Evolutionary conservation across 2,113 vertebrate species (phyloP), one percentile per base, ranked within the genome.

Genomic region (Calidris pygmaea): DNA sequence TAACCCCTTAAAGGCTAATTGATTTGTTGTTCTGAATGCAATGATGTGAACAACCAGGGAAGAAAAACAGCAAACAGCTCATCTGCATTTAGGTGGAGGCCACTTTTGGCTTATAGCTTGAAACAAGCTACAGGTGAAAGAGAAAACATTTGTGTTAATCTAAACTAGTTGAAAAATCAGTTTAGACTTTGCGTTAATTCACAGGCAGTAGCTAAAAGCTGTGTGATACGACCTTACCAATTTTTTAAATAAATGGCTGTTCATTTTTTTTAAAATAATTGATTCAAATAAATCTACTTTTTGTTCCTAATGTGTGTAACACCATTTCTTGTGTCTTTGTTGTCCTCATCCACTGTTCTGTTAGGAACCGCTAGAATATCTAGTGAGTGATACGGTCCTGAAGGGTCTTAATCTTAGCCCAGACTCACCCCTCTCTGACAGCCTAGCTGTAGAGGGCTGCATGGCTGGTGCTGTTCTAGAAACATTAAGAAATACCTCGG

Each of bases 391-490:
- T n/a, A 6, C 0, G 1, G 74, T 82, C 43, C 56, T 30, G 47
- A 14, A 7, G 0, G 32, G 14, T 41, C 34, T 56, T 24, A 12
- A 37, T 16, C 12, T 1, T 7, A 55, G 48, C 22, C 20, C 50
- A 50, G 43, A 27, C 35, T 65, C 10, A 2, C 9, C 7, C 26
- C 34, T n/a, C 34, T 34, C 71, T 43, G 75, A 43, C n/a, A 65
- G 1, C 20, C 16, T 15, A 8, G 26, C 70, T n/a, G 16, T 43
- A 11, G 22, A 14, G 82, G 56, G 26, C 14, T 55, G 11, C 6
- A 4, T 14, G 26, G 39, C 41, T 0, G 0, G 2, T 27, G 23
- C 48, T 29, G 76, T 48, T 71, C 53, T 22, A 3, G 17, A 58
- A 39, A 55, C 9, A 4, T 2, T 18, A 19, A 30, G 47, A 26